A percentile compares a stretch with the other conserved stretches of the same genome.
Evolutionary conservation across 2,888 invertebrate species (phyloP).

Genomic region (Nineta flava): DNA sequence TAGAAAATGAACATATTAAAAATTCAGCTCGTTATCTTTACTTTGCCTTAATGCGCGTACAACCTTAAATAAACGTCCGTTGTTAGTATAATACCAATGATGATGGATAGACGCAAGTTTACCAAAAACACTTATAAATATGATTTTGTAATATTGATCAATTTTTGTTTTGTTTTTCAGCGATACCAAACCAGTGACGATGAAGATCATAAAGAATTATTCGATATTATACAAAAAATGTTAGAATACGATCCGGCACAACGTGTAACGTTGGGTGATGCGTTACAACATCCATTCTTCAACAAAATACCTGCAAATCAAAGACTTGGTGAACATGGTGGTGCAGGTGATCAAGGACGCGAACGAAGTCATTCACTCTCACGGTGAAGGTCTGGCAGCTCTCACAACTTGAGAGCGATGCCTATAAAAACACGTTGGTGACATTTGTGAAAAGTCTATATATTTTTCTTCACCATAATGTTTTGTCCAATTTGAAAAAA

Average conservation of each 20-base stretch:
- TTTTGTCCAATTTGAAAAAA: no score
- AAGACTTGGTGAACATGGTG: slow-evolving; percentile 44
- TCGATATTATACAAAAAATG: slow-evolving; percentile 91
- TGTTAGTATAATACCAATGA: no score
- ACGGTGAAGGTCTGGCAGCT: slow-evolving; percentile 39
- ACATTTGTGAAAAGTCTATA: neutral
- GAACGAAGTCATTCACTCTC: slow-evolving; percentile 57
- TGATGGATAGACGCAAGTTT: no score
- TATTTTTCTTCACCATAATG: no score
- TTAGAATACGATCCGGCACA: slow-evolving; percentile 91
- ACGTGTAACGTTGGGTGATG: slow-evolving; percentile 74
- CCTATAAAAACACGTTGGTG: slow-evolving; percentile 6
- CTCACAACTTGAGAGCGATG: slow-evolving; percentile 13
- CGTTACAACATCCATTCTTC: slow-evolving; percentile 87
- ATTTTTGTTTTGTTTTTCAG: slow-evolving; percentile 33
- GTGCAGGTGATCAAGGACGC: slow-evolving; percentile 34
- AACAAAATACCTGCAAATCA: slow-evolving; percentile 66
- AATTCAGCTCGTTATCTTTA: no score
- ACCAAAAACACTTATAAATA: no score
- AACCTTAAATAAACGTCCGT: no score
- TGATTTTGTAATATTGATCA: neutral
- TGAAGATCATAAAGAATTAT: slow-evolving; percentile 82
- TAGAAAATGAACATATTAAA: no score
- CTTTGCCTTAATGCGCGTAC: no score
- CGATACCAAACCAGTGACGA: slow-evolving; percentile 78